phyloP scores from a whole-genome alignment of 2,888 invertebrate species.

The Gisinianus flammeolus region DNA sequence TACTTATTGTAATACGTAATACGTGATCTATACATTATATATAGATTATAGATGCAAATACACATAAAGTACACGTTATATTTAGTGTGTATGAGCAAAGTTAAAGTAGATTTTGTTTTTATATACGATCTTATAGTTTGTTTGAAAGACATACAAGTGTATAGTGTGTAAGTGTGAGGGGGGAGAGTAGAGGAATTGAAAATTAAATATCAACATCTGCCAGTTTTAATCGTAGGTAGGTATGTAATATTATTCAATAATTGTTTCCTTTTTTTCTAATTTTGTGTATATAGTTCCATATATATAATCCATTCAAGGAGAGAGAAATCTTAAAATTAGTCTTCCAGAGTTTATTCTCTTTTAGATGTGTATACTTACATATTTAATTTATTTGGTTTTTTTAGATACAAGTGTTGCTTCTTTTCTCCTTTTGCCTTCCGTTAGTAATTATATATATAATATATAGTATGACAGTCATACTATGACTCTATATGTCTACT shows the following conservation, averaged over 20 bases:
- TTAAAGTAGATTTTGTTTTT: not conserved
- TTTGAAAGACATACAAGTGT: conserved; percentile 1
- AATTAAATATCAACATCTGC: not conserved
- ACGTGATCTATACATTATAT: too few relatives aligned
- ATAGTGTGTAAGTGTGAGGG: not conserved
- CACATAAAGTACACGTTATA: not conserved
- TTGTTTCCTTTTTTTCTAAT: not conserved
- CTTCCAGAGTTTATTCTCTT: conserved; percentile 7
- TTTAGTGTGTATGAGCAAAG: not conserved
- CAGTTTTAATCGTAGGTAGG: not conserved
- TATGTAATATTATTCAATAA: not conserved
- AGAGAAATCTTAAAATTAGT: not conserved
- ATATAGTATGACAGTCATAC: not conserved
- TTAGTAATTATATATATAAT: not conserved
- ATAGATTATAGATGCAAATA: too few relatives aligned
- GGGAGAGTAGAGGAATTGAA: not conserved
- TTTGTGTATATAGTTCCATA: not conserved
- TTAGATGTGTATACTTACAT: not conserved
- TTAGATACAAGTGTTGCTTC: too few relatives aligned
- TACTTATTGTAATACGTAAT: not conserved
- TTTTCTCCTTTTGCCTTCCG: too few relatives aligned
- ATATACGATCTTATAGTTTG: not conserved
- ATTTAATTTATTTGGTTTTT: not conserved
- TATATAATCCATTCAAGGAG: not conserved
- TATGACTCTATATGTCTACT: not conserved